Evolutionary conservation across 92 coral and sea anemone genomes (phyloP), one percentile per base, ranked within the genome.

Genomic region (Actinostola sp.): DNA sequence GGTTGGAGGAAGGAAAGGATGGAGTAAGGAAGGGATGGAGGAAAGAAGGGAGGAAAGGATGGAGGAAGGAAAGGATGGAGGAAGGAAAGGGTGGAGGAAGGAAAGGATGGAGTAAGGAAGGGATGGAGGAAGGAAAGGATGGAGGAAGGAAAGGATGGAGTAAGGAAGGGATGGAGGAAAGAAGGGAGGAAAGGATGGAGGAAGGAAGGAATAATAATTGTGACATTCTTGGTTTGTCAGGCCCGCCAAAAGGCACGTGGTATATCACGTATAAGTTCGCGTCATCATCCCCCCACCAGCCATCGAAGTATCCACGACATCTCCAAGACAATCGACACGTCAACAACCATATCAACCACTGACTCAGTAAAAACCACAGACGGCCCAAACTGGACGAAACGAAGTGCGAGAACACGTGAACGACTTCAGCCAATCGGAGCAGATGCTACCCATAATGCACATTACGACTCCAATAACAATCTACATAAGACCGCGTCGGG

Each of bases 221-320:
- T 7, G 15, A 7, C 15, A 41, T 41, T 15, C 46, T 41, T 46
- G 16, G 46, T 10, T 42, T 38, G 36, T 15, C 52, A 90, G 96
- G 96, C 89, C 38, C 92, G 92, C 27, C 96, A 90, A 30, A 90
- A 73, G 42, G 72, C 76, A 9, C 96, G 96, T 20, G 96, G 96
- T 23, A 81, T 78, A n/a, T 83, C 96, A 33, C 89, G 96, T 15
- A 33, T 90, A 39, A 90, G 89, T 2, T 86, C 96, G 14, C 85
- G 92, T 50, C 85, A 90, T 72, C 86, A 79, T 58, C 68, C 87
- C 19, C n/a, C 83, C 27, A 12, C 77, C 31, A 75, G 61, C 53
- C 86, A 72, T 23, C 70, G 89, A 33, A 73, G 71, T 45, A 14
- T 66, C 3, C 85, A 85, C 45, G 82, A 79, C 58, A 80, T 49